Evolutionary conservation across 2,113 vertebrate genomes (phyloP).

Genomic region (Notiomystis cincta): DNA sequence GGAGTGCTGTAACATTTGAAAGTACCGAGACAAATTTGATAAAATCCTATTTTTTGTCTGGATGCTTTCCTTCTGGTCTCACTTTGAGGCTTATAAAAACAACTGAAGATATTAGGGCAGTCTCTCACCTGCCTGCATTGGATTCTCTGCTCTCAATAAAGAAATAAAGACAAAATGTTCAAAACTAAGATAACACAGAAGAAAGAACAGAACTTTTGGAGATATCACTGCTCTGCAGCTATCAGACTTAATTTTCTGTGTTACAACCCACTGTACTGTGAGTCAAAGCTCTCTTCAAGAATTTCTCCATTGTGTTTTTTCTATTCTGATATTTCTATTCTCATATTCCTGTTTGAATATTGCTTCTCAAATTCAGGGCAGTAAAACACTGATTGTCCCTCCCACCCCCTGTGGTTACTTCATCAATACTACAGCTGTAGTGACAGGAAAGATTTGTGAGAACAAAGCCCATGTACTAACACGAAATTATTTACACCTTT

Average conservation of each 20-base stretch:
- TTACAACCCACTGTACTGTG: background rate
- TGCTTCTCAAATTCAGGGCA: background rate
- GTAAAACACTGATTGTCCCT: background rate
- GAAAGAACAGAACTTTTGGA: background rate
- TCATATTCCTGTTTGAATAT: background rate
- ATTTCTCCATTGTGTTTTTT: background rate
- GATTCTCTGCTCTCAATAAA: background rate
- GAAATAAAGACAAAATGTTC: background rate
- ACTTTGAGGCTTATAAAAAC: background rate
- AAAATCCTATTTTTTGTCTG: background rate
- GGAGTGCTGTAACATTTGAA: background rate
- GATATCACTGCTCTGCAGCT: background rate
- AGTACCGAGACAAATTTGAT: background rate
- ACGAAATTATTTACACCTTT: background rate
- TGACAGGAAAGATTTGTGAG: background rate
- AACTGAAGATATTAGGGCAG: background rate
- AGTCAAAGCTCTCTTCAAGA: background rate
- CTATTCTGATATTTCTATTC: background rate
- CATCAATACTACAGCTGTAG: background rate
- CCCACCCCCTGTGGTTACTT: background rate
- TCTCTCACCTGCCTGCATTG: background rate
- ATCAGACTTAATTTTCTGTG: background rate
- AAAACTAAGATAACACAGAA: background rate
- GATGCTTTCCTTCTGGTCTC: background rate
- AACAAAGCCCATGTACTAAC: background rate